phyloP scores from a whole-genome alignment of 2,113 vertebrate genomes.

The Arothron firmamentum region DNA sequence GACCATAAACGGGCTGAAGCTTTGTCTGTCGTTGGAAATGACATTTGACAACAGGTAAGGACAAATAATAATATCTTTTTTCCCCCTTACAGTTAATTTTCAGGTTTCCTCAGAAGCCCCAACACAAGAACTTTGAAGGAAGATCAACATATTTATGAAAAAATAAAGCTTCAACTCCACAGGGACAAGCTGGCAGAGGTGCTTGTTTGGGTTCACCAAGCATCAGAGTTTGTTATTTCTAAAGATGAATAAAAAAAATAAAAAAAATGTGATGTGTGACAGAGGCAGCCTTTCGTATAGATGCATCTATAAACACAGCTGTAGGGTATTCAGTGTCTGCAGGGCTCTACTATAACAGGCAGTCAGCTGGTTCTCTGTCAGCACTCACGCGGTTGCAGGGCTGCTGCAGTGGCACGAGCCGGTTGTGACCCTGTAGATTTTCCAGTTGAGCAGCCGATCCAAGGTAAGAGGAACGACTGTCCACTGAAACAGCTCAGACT shows the following conservation, averaged over 20 bases:
- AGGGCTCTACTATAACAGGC: constrained; percentile 59
- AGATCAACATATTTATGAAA: no score
- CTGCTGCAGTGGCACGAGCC: constrained; percentile 16
- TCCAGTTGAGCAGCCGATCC: constrained; percentile 28
- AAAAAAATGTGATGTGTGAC: constrained; percentile 38
- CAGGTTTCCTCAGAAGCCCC: no score
- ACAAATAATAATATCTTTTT: constrained; percentile 5
- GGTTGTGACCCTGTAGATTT: constrained; percentile 41
- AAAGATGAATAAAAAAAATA: no score
- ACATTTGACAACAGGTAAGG: constrained; percentile 55
- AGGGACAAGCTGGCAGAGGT: background rate
- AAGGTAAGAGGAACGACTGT: constrained; percentile 35
- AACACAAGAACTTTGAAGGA: no score
- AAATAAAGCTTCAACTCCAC: background rate
- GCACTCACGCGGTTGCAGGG: constrained; percentile 33
- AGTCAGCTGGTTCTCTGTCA: constrained; percentile 60
- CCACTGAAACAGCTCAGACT: background rate
- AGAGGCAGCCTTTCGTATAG: constrained; percentile 36
- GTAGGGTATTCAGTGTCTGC: constrained; percentile 52
- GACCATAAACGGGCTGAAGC: constrained; percentile 18
- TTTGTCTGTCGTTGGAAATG: constrained; percentile 32
- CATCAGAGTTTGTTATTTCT: constrained; percentile 7
- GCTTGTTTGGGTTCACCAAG: background rate
- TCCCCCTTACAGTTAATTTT: no score
- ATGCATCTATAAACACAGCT: constrained; percentile 66